These are phyloP conservation scores for Corvus cornix DNA, from an alignment of 2,113 vertebrate species.

Conservation along the genomic window DNA sequence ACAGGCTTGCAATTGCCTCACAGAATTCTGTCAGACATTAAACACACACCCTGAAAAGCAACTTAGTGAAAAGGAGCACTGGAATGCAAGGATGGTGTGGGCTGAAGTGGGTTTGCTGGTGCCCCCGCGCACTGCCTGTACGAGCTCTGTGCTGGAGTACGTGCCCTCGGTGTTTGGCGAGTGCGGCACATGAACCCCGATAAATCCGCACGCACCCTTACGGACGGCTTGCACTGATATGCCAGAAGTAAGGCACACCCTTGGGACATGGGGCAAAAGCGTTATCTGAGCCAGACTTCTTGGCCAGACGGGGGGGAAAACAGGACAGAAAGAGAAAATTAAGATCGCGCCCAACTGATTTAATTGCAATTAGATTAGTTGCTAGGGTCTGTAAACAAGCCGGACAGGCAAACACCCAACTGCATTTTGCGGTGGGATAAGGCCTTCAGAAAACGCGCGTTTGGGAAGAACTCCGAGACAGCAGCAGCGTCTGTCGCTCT, in stretches of 20 bases:
- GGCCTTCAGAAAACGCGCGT: not conserved
- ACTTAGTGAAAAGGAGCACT: fast-evolving
- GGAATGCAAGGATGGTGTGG: fast-evolving
- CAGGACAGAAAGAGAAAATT: not conserved
- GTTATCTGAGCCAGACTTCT: not conserved
- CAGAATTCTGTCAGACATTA: not conserved
- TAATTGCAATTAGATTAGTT: not conserved
- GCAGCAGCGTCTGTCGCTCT: not conserved
- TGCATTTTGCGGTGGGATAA: fast-evolving
- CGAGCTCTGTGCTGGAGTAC: fast-evolving
- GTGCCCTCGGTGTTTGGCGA: fast-evolving
- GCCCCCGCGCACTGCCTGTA: fast-evolving
- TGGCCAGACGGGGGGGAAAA: not conserved
- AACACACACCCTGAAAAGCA: not conserved
- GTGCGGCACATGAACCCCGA: fast-evolving
- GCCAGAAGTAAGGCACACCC: not conserved
- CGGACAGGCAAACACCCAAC: fast-evolving
- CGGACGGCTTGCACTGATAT: not conserved
- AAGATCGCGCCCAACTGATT: not conserved
- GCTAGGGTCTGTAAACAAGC: not conserved
- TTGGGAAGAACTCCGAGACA: fast-evolving
- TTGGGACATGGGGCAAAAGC: fast-evolving
- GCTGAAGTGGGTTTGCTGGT: fast-evolving
- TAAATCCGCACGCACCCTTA: not conserved
- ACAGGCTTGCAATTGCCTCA: not conserved